Evolutionary conservation across 2,797 vertebrate genomes (phyloP).

Genomic region (Poecilia velifera): DNA sequence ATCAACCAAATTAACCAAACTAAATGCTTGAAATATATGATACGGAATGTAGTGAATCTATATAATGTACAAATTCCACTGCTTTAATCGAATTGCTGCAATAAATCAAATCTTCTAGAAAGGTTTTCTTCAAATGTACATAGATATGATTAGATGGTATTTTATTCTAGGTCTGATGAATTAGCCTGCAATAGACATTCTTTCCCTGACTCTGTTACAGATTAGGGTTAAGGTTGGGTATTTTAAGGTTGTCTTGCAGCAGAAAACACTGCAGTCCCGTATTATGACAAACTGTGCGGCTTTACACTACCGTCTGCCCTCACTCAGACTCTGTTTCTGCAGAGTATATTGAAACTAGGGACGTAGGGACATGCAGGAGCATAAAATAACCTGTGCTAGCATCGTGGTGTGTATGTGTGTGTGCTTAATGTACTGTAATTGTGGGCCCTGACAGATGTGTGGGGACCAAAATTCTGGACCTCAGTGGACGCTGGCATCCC

Average conservation of each 20-base stretch:
- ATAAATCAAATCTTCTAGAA: constrained; percentile 5
- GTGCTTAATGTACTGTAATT: constrained; percentile 9
- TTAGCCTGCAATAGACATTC: constrained; percentile 31
- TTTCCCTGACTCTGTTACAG: constrained; percentile 24
- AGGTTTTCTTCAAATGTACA: constrained; percentile 36
- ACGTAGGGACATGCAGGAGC: constrained; percentile 51
- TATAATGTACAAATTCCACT: neutral
- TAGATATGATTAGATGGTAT: constrained; percentile 37
- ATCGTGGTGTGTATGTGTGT: constrained; percentile 6
- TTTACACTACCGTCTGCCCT: constrained; percentile 59
- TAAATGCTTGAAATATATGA: neutral
- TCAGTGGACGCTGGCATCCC: neutral
- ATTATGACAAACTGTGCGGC: constrained; percentile 59
- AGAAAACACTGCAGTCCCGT: constrained; percentile 70
- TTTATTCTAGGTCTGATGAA: constrained; percentile 44
- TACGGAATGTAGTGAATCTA: neutral
- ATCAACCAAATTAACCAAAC: neutral
- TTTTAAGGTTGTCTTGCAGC: constrained; percentile 61
- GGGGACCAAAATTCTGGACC: neutral
- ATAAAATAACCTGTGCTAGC: constrained; percentile 35
- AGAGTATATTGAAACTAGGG: constrained; percentile 68
- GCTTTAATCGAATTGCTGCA: neutral
- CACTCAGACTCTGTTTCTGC: constrained; percentile 56
- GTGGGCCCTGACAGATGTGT: constrained; percentile 7
- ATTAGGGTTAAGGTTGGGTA: constrained; percentile 35